Base-by-base conservation (phyloP, 2,888 invertebrate genomes). In the Crocallis elinguaria region DNA sequence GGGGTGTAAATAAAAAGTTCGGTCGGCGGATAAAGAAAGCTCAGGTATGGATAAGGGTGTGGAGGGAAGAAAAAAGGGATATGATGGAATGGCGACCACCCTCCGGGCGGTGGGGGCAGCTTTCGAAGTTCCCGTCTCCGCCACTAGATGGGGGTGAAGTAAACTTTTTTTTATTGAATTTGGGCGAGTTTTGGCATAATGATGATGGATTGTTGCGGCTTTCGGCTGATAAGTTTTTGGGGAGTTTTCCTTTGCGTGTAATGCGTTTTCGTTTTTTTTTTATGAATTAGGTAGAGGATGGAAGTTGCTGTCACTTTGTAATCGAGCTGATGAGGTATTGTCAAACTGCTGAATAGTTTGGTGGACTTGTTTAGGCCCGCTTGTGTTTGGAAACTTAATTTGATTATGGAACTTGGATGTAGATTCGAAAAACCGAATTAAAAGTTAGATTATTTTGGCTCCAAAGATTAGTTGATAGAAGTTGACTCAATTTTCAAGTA, bases 31-130 rank as follows among this genome's bases (percentile, higher is more conserved):
- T 90, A 90, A 90, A 91, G 91, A 91, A 91, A 90, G 86, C 86
- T 79, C 91, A 91, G 90, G 90, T 91, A 91, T 70, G 86, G 87
- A 86, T 88, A 89, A 89, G 89, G 90, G 90, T 88, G 88, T 87
- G 87, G 84, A 86, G 86, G 76, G 80, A 87, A 88, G 88, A 88
- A 88, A 90, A 88, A 90, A 89, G 88, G 88, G 88, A 89, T 88
- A 87, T 81, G 81, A 77, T 81, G 82, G 88, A 87, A 87, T 82
- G 86, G 84, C 70, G 45, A 52, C 79, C 82, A 77, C 84, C 87
- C 84, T 74, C 38, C 66, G 69, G 68, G 77, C 73, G 73, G 80
- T 75, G 79, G 77, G 72, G 60, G 60, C 49, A 60, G 55, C 55
- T 57, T 60, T 68, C 56, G 77, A 77, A 78, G 85, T 90, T 88